Evolutionary conservation across 64 coral and sea anemone genomes (phyloP).

Genomic region (Montipora sp.): DNA sequence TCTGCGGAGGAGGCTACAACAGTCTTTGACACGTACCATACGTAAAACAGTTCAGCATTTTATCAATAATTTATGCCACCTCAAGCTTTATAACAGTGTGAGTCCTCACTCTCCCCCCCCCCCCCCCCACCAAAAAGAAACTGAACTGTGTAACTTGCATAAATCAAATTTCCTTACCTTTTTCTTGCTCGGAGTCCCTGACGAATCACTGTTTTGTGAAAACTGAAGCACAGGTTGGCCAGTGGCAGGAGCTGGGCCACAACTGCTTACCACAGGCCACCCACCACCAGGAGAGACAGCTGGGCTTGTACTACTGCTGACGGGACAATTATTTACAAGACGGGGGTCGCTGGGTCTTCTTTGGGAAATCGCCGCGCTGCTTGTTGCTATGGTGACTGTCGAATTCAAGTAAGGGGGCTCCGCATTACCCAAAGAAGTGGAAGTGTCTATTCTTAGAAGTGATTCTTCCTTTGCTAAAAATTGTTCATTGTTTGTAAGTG

Average conservation of each 20-base stretch:
- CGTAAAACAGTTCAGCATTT: too few relatives aligned
- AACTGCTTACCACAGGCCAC: neutral
- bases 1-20: too few relatives aligned
- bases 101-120: too few relatives aligned
- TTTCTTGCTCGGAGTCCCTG: slow-evolving; percentile 90
- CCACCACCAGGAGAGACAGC: slow-evolving; percentile 21
- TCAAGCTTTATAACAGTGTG: too few relatives aligned
- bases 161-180: slow-evolving; percentile 53
- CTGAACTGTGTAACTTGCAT: too few relatives aligned
- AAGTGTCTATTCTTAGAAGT: slow-evolving; percentile 16
- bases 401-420: slow-evolving; percentile 10
- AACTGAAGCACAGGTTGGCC: slow-evolving; percentile 4
- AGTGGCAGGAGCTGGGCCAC: neutral
- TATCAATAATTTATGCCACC: too few relatives aligned
- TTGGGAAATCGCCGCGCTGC: slow-evolving; percentile 15
- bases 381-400: neutral
- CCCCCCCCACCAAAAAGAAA: too few relatives aligned
- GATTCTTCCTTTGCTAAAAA: slow-evolving; percentile 5
- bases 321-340: slow-evolving; percentile 67
- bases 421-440: neutral
- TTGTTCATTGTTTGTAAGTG: slow-evolving; percentile 49
- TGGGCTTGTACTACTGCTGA: slow-evolving; percentile 38
- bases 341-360: slow-evolving; percentile 85
- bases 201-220: slow-evolving; percentile 40
- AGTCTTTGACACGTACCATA: too few relatives aligned